Evolutionary conservation across 2,888 invertebrate species (phyloP).

Genomic region (Megalurothrips usitatus): DNA sequence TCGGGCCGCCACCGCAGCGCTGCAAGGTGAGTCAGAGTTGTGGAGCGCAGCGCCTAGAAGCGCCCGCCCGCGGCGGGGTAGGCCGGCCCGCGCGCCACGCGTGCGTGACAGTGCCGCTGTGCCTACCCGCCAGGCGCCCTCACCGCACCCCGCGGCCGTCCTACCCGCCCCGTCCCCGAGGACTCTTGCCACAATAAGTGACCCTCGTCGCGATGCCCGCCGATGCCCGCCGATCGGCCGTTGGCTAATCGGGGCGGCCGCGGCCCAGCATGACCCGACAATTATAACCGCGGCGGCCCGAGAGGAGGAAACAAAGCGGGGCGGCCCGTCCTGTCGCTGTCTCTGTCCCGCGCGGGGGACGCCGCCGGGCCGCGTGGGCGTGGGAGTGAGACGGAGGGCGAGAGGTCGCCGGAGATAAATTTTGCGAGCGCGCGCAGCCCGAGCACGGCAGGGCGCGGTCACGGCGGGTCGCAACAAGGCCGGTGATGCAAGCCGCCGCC

Average conservation of each 20-base stretch:
- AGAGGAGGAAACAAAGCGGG: neutral
- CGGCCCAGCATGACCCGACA: neutral
- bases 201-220: too few relatives aligned
- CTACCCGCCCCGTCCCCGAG: too few relatives aligned
- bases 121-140: too few relatives aligned
- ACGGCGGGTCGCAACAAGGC: neutral
- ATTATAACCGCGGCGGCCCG: neutral
- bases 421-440: neutral
- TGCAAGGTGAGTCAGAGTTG: slow-evolving; percentile 20
- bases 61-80: too few relatives aligned
- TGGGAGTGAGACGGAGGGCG: neutral
- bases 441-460: neutral
- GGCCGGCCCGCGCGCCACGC: too few relatives aligned
- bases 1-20: slow-evolving; percentile 32
- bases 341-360: neutral
- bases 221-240: too few relatives aligned
- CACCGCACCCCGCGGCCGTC: too few relatives aligned
- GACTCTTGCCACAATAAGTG: too few relatives aligned
- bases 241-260: neutral
- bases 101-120: too few relatives aligned
- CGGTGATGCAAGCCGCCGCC: neutral
- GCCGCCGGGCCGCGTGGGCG: neutral
- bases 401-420: too few relatives aligned
- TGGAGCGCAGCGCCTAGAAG: too few relatives aligned
- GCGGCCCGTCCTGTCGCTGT: neutral